Evolutionary conservation across 2,113 vertebrate genomes (phyloP).

Genomic region (Panurus biarmicus): DNA sequence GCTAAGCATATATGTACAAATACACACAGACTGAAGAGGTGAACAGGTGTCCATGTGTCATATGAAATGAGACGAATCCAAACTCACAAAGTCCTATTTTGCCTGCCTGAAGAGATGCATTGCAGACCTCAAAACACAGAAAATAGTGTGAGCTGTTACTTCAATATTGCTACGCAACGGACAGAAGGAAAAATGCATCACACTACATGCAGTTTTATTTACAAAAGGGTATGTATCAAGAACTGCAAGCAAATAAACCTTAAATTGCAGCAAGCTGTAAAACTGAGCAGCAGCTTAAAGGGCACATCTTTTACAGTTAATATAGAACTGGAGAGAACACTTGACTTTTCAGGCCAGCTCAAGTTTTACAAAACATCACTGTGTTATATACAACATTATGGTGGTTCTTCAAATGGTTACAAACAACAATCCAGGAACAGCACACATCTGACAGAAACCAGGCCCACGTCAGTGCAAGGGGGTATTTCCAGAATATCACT

Average conservation of each 20-base stretch:
- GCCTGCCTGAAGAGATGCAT: neutral
- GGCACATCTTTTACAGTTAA: neutral
- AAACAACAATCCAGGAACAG: neutral
- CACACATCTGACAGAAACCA: neutral
- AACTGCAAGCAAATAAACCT: neutral
- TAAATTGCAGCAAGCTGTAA: neutral
- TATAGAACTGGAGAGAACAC: neutral
- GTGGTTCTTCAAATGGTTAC: neutral
- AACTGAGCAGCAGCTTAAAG: neutral
- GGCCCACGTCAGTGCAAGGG: neutral
- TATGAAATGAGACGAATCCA: neutral
- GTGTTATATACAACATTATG: neutral
- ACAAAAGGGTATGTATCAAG: neutral
- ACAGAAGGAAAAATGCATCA: neutral
- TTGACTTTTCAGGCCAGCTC: neutral
- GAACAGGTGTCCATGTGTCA: neutral
- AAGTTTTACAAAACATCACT: neutral
- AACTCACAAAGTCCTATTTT: neutral
- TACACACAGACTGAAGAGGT: neutral
- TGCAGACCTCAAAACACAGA: neutral
- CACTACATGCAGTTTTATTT: neutral
- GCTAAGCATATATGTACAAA: accelerated
- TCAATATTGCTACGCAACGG: neutral
- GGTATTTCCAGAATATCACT: neutral
- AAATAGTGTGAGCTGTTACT: neutral